Percentiles rank a stretch among this genome's conserved stretches.
Evolutionary conservation across 2,888 invertebrate species (phyloP).

Genomic region (Dromius quadrimaculatus): DNA sequence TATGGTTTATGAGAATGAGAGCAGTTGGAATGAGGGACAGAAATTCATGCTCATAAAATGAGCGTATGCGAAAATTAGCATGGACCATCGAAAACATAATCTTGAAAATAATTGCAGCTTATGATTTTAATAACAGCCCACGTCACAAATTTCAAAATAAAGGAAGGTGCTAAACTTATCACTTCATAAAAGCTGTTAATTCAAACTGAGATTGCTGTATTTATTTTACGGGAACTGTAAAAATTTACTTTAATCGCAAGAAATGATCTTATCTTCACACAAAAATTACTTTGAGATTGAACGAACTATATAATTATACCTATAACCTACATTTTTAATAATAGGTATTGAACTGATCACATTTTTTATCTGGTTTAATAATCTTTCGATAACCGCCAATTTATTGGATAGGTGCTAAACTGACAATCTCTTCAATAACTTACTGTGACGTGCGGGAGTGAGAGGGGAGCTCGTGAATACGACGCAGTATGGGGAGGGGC

Average conservation of each 20-base stretch:
- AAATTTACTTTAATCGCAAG: not conserved
- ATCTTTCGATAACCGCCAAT: conserved; percentile 24
- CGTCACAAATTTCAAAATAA: not conserved
- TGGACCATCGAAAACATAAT: no score
- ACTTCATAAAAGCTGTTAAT: not conserved
- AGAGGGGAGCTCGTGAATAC: no score
- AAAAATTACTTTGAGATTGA: not conserved
- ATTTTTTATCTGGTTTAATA: conserved; percentile 31
- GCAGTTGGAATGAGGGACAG: no score
- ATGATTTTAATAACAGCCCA: not conserved
- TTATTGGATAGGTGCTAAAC: not conserved
- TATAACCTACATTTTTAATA: conserved; percentile 6
- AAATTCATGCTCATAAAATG: no score
- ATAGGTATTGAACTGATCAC: conserved; percentile 8
- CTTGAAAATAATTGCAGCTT: no score
- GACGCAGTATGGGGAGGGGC: no score
- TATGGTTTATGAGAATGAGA: no score
- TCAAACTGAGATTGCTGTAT: not conserved
- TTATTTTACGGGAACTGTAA: not conserved
- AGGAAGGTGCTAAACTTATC: not conserved
- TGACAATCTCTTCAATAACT: no score
- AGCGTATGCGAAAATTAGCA: no score
- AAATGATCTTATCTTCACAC: no score
- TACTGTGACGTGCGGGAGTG: no score
- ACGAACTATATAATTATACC: conserved; percentile 1